Percentiles rank a stretch among this genome's conserved stretches.
These are phyloP conservation scores for Tyria jacobaeae DNA, from an alignment of 2,888 invertebrate species.

Conservation along the genomic window DNA sequence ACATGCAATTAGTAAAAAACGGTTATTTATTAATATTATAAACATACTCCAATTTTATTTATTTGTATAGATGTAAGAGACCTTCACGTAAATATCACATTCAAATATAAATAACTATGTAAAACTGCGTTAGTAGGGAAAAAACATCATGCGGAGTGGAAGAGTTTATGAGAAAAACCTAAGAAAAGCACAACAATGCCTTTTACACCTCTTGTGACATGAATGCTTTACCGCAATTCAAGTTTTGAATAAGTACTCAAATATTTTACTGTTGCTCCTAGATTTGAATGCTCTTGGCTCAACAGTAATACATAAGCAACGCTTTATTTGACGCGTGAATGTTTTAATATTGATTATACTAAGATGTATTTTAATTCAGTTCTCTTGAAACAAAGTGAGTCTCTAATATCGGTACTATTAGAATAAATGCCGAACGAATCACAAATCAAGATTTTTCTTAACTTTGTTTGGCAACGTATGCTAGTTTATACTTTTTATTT, in stretches of 20 bases:
- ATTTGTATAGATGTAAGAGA: too few relatives aligned
- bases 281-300: not conserved
- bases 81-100: too few relatives aligned
- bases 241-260: not conserved
- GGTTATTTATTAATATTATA: too few relatives aligned
- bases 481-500: too few relatives aligned
- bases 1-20: too few relatives aligned
- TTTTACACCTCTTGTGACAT: conserved; percentile 3
- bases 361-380: not conserved
- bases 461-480: too few relatives aligned
- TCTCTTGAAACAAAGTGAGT: not conserved
- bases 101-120: not conserved
- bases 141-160: not conserved
- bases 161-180: conserved; percentile 7
- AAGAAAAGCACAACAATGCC: conserved; percentile 1
- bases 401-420: too few relatives aligned
- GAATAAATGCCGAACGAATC: too few relatives aligned
- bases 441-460: too few relatives aligned
- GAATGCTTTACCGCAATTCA: conserved; percentile 3
- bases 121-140: not conserved
- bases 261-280: conserved; percentile 8
- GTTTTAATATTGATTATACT: not conserved
- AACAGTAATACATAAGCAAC: not conserved
- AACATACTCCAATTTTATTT: too few relatives aligned
- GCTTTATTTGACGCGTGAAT: not conserved